phyloP scores from a whole-genome alignment of 35 echinoderm and acorn worm genomes.

The Lytechinus pictus region DNA sequence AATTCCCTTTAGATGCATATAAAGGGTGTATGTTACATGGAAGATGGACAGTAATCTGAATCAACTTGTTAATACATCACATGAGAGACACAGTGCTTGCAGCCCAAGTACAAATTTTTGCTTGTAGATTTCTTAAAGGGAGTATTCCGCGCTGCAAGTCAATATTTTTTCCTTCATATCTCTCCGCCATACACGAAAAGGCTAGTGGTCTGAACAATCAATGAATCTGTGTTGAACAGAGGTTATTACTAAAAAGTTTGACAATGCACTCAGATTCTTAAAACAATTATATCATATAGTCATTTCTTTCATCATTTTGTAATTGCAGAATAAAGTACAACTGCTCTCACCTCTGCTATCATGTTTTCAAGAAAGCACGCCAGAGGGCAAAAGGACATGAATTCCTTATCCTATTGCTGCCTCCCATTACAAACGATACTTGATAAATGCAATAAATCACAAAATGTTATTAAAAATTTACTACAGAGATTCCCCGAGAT shows the following conservation, averaged over 20 bases:
- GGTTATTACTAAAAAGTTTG: too few relatives aligned
- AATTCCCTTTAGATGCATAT: slow-evolving; percentile 3
- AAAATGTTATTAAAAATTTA: not conserved
- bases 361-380: too few relatives aligned
- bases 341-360: too few relatives aligned
- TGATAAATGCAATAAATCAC: not conserved
- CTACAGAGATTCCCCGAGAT: not conserved
- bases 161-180: not conserved
- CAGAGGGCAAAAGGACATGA: too few relatives aligned
- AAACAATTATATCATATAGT: too few relatives aligned
- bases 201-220: not conserved
- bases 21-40: not conserved
- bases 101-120: not conserved
- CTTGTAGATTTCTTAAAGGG: not conserved
- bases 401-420: not conserved
- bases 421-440: not conserved
- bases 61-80: not conserved
- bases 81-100: not conserved
- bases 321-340: too few relatives aligned
- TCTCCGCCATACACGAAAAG: not conserved
- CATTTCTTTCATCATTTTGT: too few relatives aligned
- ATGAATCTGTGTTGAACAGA: too few relatives aligned
- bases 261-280: too few relatives aligned
- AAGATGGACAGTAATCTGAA: not conserved
- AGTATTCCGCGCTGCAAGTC: not conserved